A percentile compares a stretch with the other conserved stretches of the same genome.
These are phyloP conservation scores for Antheraea assamensis DNA, from an alignment of 2,888 invertebrate species.

Conservation along the genomic window DNA sequence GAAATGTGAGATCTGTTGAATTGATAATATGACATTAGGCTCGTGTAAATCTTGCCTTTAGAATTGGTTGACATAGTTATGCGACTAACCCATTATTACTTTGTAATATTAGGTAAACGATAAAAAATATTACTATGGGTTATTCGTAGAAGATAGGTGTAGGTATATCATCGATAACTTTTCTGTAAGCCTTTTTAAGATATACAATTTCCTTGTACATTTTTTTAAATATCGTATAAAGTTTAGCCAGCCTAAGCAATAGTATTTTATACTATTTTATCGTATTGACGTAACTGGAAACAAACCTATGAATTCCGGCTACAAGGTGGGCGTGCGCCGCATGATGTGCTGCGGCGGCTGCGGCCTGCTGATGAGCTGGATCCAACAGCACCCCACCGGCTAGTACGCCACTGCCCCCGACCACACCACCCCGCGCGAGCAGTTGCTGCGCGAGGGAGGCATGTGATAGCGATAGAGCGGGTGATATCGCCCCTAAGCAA, in stretches of 20 bases:
- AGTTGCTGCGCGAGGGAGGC: conserved; percentile 77
- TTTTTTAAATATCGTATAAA: too few species aligned
- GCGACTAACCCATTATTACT: too few species aligned
- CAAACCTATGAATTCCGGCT: conserved; percentile 84
- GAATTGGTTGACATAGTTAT: too few species aligned
- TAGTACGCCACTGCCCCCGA: conserved; percentile 71
- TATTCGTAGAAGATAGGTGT: too few species aligned
- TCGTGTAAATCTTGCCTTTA: background rate
- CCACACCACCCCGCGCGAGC: conserved; percentile 70
- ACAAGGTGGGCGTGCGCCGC: conserved; percentile 87
- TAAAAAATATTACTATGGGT: too few species aligned
- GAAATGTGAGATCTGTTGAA: conserved; percentile 73
- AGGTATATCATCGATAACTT: too few species aligned
- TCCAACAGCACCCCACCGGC: conserved; percentile 71
- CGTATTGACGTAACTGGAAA: conserved; percentile 17
- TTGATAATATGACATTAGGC: background rate
- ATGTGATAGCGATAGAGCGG: conserved; percentile 86
- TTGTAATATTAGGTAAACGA: too few species aligned
- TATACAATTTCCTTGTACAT: too few species aligned
- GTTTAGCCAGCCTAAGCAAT: too few species aligned
- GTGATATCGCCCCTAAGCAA: conserved; percentile 89
- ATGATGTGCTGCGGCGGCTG: conserved; percentile 75
- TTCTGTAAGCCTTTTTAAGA: too few species aligned
- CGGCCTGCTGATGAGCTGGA: conserved; percentile 76
- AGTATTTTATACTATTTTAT: too few species aligned